Evolutionary conservation across 2,113 vertebrate genomes (phyloP).

Genomic region (Xiphophorus couchianus): DNA sequence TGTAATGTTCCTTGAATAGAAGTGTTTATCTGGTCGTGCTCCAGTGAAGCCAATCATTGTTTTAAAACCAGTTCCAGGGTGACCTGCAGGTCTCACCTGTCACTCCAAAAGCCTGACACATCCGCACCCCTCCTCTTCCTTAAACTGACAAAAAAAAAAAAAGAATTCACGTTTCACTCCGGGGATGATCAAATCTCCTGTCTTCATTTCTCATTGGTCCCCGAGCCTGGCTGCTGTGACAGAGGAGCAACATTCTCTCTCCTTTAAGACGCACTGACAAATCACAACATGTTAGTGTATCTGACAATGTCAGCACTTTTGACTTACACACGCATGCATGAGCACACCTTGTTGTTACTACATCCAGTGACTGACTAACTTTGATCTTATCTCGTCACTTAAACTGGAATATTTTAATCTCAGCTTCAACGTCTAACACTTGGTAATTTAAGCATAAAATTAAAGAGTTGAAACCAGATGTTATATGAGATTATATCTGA

Average conservation of each 20-base stretch:
- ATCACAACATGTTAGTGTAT: slow-evolving; percentile 65
- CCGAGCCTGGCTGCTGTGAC: slow-evolving; percentile 58
- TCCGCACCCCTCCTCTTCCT: slow-evolving; percentile 7
- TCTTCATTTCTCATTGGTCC: slow-evolving; percentile 57
- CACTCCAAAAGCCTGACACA: slow-evolving; percentile 56
- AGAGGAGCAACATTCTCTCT: slow-evolving; percentile 40
- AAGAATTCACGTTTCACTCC: slow-evolving; percentile 47
- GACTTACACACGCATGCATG: slow-evolving; percentile 23
- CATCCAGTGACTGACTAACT: slow-evolving; percentile 31
- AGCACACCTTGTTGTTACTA: slow-evolving; percentile 1
- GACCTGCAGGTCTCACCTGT: slow-evolving; percentile 67
- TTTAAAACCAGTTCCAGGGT: slow-evolving; percentile 57
- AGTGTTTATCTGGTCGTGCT: slow-evolving; percentile 76
- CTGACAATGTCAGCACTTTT: slow-evolving; percentile 63
- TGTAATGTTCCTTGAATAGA: slow-evolving; percentile 62
- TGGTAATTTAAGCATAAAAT: neutral
- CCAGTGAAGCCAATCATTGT: slow-evolving; percentile 72
- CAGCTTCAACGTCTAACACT: neutral
- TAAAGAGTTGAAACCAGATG: neutral
- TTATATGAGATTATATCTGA: no score
- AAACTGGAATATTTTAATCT: slow-evolving; percentile 4
- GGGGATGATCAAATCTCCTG: slow-evolving; percentile 47
- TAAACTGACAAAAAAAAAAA: slow-evolving; percentile 26
- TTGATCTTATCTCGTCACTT: slow-evolving; percentile 24
- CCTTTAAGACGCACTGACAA: slow-evolving; percentile 50